Base-by-base conservation (phyloP, 2,113 vertebrate genomes). In the Dasyornis broadbenti region DNA sequence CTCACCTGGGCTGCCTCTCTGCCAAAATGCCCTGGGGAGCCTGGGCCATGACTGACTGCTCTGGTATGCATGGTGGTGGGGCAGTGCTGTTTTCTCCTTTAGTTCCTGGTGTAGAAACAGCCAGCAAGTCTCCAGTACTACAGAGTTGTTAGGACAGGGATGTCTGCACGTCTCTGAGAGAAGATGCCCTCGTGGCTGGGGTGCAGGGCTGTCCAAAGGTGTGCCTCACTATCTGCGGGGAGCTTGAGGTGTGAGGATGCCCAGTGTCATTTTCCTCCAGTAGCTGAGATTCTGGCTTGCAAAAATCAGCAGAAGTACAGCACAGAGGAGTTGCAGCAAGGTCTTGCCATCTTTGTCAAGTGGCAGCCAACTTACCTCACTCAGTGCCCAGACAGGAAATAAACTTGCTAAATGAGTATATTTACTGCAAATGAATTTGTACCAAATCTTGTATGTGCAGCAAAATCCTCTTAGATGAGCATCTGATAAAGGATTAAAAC, bases 401-500 rank as follows among this genome's bases (percentile, higher is more conserved):
- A 82, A 86, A 82, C 65, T 82, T 86, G 53, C 86, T 84, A 96
- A 92, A 72, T 72, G 27, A 89, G 45, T 92, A 23, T 94, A 84
- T 91, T 95, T 95, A 81, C 50, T n/a, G 91, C 91, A 86, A 81
- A 66, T 89, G 68, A 88, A 79, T 95, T 89, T 94, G 92, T 82
- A 80, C 83, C 76, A 92, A 78, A 96, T 97, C 89, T 95, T 92
- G 90, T 90, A 69, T 40, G 50, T 64, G 61, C 80, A 87, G 73
- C 42, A 86, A 91, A 95, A 96, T 94, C 85, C 76, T 95, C 95
- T 96, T 93, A 86, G 84, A 93, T 91, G 86, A 98, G 92, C 76
- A 82, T 75, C 86, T 75, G 59, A 92, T 92, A 95, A 90, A 86
- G 86, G 79, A 71, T 81, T 78, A 95, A 88, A 92, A 88, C 93